These are phyloP conservation scores for Halictus ligatus DNA, from an alignment of 2,888 invertebrate genomes.

Conservation along the genomic window DNA sequence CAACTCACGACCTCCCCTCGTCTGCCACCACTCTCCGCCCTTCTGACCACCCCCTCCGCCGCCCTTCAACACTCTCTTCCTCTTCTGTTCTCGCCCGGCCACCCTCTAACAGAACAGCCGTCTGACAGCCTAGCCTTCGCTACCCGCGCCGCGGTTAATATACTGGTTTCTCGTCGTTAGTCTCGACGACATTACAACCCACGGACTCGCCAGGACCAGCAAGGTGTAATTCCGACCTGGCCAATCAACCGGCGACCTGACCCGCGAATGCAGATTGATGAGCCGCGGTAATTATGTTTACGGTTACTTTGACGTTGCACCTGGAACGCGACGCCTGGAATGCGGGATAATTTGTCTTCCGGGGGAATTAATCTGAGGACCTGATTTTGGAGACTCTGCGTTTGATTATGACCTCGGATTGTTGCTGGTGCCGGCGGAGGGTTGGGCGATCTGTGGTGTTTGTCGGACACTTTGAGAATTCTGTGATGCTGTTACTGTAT, in stretches of 20 bases:
- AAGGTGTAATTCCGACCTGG: slow-evolving; percentile 51
- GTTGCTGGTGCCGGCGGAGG: no score
- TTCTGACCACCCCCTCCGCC: not conserved
- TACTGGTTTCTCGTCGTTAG: slow-evolving; percentile 81
- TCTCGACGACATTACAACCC: slow-evolving; percentile 74
- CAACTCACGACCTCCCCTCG: slow-evolving; percentile 18
- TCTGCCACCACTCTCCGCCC: not conserved
- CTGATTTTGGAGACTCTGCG: not conserved
- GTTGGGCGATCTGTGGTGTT: no score
- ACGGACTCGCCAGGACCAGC: slow-evolving; percentile 31
- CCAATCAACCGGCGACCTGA: slow-evolving; percentile 51
- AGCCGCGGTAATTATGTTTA: slow-evolving; percentile 31
- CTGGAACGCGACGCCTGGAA: not conserved
- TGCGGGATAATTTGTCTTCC: not conserved
- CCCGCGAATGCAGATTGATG: slow-evolving; percentile 61
- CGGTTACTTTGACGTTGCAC: slow-evolving; percentile 19
- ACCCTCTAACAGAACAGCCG: slow-evolving; percentile 48
- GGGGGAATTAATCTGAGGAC: not conserved
- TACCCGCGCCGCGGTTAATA: slow-evolving; percentile 75
- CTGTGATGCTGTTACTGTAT: no score
- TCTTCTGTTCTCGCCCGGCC: slow-evolving; percentile 25
- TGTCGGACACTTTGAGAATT: no score
- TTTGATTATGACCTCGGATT: not conserved
- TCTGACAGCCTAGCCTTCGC: slow-evolving; percentile 69
- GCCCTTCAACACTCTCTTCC: slow-evolving; percentile 13